Evolutionary conservation across 2,888 invertebrate species (phyloP), one percentile per base, ranked within the genome.

Genomic region (Erebia epiphron): DNA sequence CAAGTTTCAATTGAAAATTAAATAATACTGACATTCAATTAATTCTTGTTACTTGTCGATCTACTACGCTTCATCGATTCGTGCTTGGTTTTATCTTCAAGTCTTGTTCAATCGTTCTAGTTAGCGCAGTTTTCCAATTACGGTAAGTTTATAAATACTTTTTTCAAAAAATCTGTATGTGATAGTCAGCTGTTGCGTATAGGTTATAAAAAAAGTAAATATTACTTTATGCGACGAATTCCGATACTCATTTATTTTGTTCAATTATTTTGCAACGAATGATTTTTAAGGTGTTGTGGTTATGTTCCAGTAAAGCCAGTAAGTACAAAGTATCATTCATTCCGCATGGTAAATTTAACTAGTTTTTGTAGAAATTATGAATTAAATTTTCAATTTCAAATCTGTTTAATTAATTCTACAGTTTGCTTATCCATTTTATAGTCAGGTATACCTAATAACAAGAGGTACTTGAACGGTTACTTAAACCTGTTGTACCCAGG

Each of bases 1-100:
- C 78, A 82, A 80, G 83, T 81, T 79, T 79, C 78, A 82, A 80
- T 83, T 85, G 83, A 84, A 86, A 85, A 83, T 85, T 81, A 82
- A 85, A 82, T 82, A 78, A 77, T 76, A 80, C 75, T 73, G 76
- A 76, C 78, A 78, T 81, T 82, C 83, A 84, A 84, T 84, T 83
- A 83, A 80, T 83, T 83, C 82, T 83, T 80, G 82, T 78, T 82
- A 80, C 79, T 84, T 80, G 80, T 74, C 75, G 79, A 74, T 76
- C 69, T 67, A 65, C 79, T 82, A 78, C 80, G 79, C 77, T 78
- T 75, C 79, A 74, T 60, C 73, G 69, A 50, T 69, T 70, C 68
- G 70, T 72, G 71, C 67, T 72, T 74, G 72, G n/a, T 52, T 52
- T 74, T 72, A 56, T 54, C 46, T 26, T 56, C 35, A 35, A 58